Percentiles rank a stretch among this genome's conserved stretches.
These are phyloP conservation scores for Sesamia inferens DNA, from an alignment of 2,888 invertebrate species.

Conservation along the genomic window DNA sequence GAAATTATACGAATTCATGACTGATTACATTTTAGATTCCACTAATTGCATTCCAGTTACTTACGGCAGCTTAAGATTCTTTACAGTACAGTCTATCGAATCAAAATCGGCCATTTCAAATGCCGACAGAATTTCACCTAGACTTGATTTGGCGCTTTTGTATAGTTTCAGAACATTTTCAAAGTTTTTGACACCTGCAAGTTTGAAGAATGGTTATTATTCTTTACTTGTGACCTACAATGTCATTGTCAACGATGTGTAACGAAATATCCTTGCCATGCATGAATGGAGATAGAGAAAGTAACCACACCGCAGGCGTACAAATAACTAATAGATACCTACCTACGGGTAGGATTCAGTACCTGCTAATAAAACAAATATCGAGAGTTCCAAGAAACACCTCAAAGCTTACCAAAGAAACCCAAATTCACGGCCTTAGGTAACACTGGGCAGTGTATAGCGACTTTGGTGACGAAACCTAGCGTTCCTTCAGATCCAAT, in stretches of 20 bases:
- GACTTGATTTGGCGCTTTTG: constrained; percentile 92
- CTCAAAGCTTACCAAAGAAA: constrained; percentile 93
- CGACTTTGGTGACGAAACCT: constrained; percentile 97
- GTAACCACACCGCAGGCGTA: constrained; percentile 6
- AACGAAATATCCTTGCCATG: background rate
- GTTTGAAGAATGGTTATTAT: background rate
- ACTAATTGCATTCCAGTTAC: constrained; percentile 57
- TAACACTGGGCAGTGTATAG: constrained; percentile 96
- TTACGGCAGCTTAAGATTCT: constrained; percentile 89
- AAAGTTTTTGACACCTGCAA: constrained; percentile 93
- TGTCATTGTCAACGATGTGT: constrained; percentile 5
- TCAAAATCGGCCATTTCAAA: constrained; percentile 97
- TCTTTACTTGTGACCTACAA: background rate
- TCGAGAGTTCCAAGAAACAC: constrained; percentile 1
- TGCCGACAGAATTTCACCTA: constrained; percentile 98
- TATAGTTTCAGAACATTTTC: constrained; percentile 94
- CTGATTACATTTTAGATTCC: background rate
- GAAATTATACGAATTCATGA: background rate
- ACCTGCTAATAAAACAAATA: background rate
- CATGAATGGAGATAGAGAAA: constrained; percentile 12
- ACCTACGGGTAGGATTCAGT: background rate
- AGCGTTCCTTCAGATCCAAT: constrained; percentile 99
- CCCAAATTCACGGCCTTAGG: constrained; percentile 96
- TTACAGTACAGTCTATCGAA: constrained; percentile 92
- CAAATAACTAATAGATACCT: constrained; percentile 4